A percentile compares a stretch with the other conserved stretches of the same genome.
Conservation (phyloP, 2,797 vertebrate genomes). For the Setipinna tenuifilis region DNA sequence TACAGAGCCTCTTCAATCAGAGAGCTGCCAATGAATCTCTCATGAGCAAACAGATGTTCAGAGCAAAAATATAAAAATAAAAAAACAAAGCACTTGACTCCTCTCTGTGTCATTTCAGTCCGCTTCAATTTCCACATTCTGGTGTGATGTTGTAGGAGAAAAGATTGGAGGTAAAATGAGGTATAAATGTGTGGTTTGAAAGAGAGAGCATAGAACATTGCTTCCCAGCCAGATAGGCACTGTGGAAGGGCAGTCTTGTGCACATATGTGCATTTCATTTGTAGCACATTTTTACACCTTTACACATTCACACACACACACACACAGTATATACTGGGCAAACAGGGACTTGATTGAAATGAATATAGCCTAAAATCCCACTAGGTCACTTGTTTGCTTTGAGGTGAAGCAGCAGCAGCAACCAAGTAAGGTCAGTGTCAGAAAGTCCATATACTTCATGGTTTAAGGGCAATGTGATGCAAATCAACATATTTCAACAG, state of each 20-base stretch:
- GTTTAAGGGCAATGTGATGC: neutral
- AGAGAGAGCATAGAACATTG: neutral
- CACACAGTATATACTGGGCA: no score
- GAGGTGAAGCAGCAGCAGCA: no score
- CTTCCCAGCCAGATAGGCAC: neutral
- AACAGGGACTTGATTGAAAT: no score
- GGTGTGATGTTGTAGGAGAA: neutral
- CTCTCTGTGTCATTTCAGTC: neutral
- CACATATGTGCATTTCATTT: no score
- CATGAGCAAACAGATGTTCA: slow-evolving; percentile 11
- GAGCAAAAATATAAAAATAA: neutral
- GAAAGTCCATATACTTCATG: no score
- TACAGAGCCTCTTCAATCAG: neutral
- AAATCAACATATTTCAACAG: neutral
- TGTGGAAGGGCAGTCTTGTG: neutral
- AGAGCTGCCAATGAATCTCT: neutral
- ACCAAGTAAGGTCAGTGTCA: no score
- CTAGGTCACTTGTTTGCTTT: no score
- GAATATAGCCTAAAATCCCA: no score
- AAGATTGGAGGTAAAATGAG: neutral
- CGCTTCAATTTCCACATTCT: neutral
- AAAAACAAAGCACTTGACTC: slow-evolving; percentile 1
- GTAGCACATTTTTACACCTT: no score
- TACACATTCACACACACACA: no score
- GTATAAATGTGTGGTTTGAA: neutral